Percentiles rank a stretch among this genome's conserved stretches.
Evolutionary conservation across 2,888 invertebrate species (phyloP).

Genomic region (Poecilobothrus nobilitatus): DNA sequence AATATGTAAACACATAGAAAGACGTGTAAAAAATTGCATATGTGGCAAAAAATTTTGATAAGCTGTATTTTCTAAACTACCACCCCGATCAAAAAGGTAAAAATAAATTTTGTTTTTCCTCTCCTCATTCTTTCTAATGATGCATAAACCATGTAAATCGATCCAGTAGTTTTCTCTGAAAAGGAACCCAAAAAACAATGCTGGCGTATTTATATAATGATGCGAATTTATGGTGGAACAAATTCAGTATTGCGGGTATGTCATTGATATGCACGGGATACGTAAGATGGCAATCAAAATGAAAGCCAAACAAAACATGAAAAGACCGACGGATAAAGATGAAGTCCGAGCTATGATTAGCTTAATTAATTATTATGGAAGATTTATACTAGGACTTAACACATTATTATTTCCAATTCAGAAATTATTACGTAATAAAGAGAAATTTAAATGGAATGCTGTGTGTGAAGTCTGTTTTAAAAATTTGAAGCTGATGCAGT

Average conservation of each 20-base stretch:
- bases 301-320: slow-evolving; percentile 28
- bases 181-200: too few species aligned
- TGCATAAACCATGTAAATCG: too few species aligned
- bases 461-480: slow-evolving; percentile 27
- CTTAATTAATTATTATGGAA: slow-evolving; percentile 30
- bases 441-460: slow-evolving; percentile 26
- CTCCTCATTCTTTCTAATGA: too few species aligned
- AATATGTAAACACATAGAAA: too few species aligned
- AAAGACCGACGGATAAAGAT: slow-evolving; percentile 25
- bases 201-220: too few species aligned
- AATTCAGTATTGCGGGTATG: slow-evolving; percentile 31
- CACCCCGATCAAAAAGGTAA: too few species aligned
- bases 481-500: slow-evolving; percentile 27
- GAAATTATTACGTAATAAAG: slow-evolving; percentile 26
- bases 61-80: too few species aligned
- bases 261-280: slow-evolving; percentile 30
- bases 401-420: slow-evolving; percentile 28
- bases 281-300: slow-evolving; percentile 31
- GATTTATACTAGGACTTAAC: too few species aligned
- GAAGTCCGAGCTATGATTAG: slow-evolving; percentile 30
- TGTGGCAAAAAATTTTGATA: too few species aligned
- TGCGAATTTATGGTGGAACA: slow-evolving; percentile 27
- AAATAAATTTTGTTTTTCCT: too few species aligned
- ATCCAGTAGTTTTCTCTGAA: too few species aligned
- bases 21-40: too few species aligned